phyloP scores from a whole-genome alignment of 2,888 invertebrate species.

The Drosophila helvetica region DNA sequence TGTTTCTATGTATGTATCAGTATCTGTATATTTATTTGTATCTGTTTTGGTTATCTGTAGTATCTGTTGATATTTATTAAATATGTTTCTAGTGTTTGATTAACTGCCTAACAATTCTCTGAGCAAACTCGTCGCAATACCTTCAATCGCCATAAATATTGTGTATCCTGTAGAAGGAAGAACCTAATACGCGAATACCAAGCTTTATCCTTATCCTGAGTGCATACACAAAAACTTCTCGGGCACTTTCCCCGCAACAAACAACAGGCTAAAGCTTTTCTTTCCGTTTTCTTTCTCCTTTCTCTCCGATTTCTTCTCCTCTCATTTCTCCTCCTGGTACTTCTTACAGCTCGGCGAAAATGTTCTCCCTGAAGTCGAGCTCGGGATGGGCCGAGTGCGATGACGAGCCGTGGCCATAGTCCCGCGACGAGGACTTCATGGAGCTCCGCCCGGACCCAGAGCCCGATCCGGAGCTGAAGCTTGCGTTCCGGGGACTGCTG shows the following conservation, averaged over 20 bases:
- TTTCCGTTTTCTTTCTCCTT: conserved; percentile 26
- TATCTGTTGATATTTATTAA: neutral
- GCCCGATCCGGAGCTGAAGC: conserved; percentile 80
- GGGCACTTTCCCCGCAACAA: conserved; percentile 1
- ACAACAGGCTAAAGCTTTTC: conserved; percentile 46
- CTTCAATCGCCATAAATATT: neutral
- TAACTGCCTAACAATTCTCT: neutral
- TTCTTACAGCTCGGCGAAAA: conserved; percentile 82
- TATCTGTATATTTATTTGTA: conserved; percentile 15
- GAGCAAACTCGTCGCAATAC: neutral
- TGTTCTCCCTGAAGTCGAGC: conserved; percentile 83
- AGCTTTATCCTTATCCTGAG: no score
- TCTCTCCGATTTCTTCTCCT: neutral
- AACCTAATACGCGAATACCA: no score
- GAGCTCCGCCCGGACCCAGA: conserved; percentile 74
- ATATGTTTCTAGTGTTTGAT: neutral
- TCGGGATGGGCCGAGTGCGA: conserved; percentile 82
- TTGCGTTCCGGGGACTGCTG: conserved; percentile 78
- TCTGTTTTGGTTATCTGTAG: neutral
- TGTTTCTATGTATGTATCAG: conserved; percentile 3
- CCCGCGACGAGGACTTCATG: conserved; percentile 80
- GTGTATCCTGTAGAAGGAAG: neutral
- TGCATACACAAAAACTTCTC: neutral
- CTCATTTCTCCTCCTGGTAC: neutral
- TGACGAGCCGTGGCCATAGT: conserved; percentile 80